Conservation (phyloP, 1,140 invertebrate species). For the Drosophila ficusphila region DNA sequence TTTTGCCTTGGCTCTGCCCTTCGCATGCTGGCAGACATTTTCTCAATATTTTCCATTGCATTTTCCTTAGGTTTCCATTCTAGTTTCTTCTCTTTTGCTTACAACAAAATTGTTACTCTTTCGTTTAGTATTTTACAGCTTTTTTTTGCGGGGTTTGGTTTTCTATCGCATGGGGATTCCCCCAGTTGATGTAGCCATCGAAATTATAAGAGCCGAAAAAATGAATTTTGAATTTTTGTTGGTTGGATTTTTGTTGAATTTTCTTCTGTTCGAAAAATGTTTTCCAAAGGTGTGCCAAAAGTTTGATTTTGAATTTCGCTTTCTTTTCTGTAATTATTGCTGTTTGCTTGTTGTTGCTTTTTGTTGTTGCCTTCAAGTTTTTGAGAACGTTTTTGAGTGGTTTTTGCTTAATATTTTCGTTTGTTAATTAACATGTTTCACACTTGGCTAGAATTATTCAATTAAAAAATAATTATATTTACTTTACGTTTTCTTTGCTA, state of each 20-base stretch:
- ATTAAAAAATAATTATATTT: slow-evolving; percentile 62
- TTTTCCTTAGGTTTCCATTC: slow-evolving; percentile 33
- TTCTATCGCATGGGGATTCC: slow-evolving; percentile 30
- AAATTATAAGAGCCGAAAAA: slow-evolving; percentile 76
- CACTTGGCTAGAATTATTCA: slow-evolving; percentile 50
- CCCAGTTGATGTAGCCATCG: slow-evolving; percentile 14
- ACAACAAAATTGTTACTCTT: slow-evolving; percentile 57
- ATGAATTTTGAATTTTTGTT: slow-evolving; percentile 73
- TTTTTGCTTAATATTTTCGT: slow-evolving; percentile 43
- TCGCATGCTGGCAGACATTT: slow-evolving; percentile 21
- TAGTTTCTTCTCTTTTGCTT: slow-evolving; percentile 39
- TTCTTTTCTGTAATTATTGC: slow-evolving; percentile 41
- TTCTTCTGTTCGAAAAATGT: slow-evolving; percentile 72
- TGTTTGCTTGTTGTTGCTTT: slow-evolving; percentile 43
- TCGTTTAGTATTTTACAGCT: slow-evolving; percentile 50
- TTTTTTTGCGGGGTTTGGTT: slow-evolving; percentile 24
- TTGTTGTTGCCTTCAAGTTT: slow-evolving; percentile 65
- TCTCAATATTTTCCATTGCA: slow-evolving; percentile 36
- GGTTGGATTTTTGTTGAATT: slow-evolving; percentile 21
- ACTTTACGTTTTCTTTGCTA: slow-evolving; percentile 60
- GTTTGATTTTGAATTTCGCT: slow-evolving; percentile 69
- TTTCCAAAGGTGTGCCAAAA: slow-evolving; percentile 84
- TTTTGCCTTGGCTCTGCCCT: slow-evolving; percentile 19
- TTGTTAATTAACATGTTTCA: slow-evolving; percentile 54
- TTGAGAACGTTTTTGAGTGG: slow-evolving; percentile 84